Evolutionary conservation across 1,140 invertebrate genomes (phyloP), one percentile per base, ranked within the genome.

Genomic region (Philopotamus ludificatus): DNA sequence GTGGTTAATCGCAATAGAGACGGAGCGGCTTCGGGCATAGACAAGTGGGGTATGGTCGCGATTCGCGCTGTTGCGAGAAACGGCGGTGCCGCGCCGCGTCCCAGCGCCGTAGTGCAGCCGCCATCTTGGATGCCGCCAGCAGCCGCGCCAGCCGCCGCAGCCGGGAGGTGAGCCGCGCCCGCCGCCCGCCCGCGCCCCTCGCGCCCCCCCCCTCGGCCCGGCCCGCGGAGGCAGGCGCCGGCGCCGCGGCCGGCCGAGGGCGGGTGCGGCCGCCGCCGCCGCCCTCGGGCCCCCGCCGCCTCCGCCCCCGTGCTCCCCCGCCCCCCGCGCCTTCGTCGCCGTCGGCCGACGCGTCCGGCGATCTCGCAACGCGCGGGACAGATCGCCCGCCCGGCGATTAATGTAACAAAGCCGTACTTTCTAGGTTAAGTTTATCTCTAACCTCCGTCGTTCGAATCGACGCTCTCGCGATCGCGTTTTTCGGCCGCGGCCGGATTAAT

Each of bases 191-290:
- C n/a, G 26, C 28, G 18, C 15, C n/a, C 21, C 3, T 18, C 53
- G 53, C 39, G 10, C 2, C 12, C 12, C 39, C 34, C n/a, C 20
- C 41, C 26, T 12, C 10, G 4, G 3, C 41, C 55, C 20, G n/a
- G 18, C 25, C 55, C 22, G 66, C 69, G 57, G 65, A 67, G 67
- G 71, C 74, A 71, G 71, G 72, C 73, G 72, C 71, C 74, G 71
- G 67, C 72, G 72, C 70, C 68, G 2, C 62, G 34, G 3, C 23
- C 9, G 15, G 16, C 3, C 34, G 20, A 21, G 1, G 4, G 4
- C 28, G 45, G 7, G 20, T 20, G 50, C 3, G 23, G 50, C 9
- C 50, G 50, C 9, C 50, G 50, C 16, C 50, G 50, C 50, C 20
- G 7, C 9, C 18, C 15, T 15, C 8, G 50, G 50, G 51, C 23